phyloP scores from a whole-genome alignment of 2,797 vertebrate species.

The Capromys pilorides region DNA sequence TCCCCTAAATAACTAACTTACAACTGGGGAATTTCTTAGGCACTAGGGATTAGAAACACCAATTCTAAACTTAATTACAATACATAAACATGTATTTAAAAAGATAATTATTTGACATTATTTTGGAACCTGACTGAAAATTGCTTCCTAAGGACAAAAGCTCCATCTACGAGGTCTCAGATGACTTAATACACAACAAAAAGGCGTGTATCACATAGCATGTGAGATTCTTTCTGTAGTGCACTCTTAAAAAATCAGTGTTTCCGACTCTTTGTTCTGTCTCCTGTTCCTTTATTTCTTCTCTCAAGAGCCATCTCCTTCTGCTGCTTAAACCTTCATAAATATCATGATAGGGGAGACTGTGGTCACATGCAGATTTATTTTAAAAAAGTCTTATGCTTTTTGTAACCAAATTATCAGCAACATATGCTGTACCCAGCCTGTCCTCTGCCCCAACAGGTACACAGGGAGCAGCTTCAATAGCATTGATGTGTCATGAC shows the following conservation, averaged over 20 bases:
- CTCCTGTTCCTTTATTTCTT: conserved; percentile 14
- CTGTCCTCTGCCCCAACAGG: conserved; percentile 53
- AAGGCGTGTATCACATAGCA: conserved; percentile 50
- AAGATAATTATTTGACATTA: conserved; percentile 78
- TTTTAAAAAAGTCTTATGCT: conserved; percentile 67
- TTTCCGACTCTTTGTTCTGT: conserved; percentile 55
- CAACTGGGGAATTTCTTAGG: conserved; percentile 70
- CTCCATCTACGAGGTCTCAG: conserved; percentile 50
- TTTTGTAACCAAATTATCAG: conserved; percentile 63
- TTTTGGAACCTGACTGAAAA: conserved; percentile 78
- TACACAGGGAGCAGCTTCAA: conserved; percentile 54
- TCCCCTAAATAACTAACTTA: conserved; percentile 67
- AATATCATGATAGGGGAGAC: conserved; percentile 58
- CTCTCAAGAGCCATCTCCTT: conserved; percentile 63
- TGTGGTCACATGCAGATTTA: conserved; percentile 59
- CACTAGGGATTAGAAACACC: conserved; percentile 63
- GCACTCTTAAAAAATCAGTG: background rate
- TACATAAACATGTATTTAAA: conserved; percentile 77
- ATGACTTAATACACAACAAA: conserved; percentile 51
- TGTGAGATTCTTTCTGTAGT: background rate
- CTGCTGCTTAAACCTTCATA: conserved; percentile 62
- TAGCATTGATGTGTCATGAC: background rate
- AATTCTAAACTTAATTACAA: conserved; percentile 74
- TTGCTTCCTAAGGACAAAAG: conserved; percentile 75
- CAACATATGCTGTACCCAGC: conserved; percentile 52